These are phyloP conservation scores for Neoarius graeffei DNA, from an alignment of 2,113 vertebrate genomes.

Conservation along the genomic window DNA sequence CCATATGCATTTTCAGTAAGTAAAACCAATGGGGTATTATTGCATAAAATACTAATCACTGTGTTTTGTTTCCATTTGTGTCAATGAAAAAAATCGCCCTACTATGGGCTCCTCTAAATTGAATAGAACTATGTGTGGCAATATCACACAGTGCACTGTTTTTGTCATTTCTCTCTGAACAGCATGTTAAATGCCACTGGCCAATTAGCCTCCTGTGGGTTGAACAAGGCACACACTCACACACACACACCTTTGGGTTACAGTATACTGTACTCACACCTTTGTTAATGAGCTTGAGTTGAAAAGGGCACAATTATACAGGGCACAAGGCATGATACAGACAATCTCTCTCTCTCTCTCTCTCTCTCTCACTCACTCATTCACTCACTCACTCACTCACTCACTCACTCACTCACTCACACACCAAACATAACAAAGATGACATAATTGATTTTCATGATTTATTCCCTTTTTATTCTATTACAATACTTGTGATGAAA, in stretches of 20 bases:
- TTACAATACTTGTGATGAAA: background rate
- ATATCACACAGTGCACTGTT: constrained; percentile 28
- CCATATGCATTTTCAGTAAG: background rate
- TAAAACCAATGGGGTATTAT: background rate
- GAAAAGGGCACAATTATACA: constrained; percentile 7
- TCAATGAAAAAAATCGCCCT: background rate
- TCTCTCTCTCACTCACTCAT: too few relatives aligned
- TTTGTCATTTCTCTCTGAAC: constrained; percentile 15
- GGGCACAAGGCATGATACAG: background rate
- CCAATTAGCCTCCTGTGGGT: constrained; percentile 41
- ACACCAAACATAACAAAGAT: background rate
- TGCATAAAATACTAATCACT: background rate
- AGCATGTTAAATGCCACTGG: constrained; percentile 44
- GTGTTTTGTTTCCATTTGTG: background rate
- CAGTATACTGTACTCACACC: constrained; percentile 16
- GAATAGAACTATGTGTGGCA: constrained; percentile 21
- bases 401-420: too few relatives aligned
- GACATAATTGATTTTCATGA: background rate
- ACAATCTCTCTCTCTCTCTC: too few relatives aligned
- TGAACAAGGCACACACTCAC: constrained; percentile 7
- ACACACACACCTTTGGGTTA: background rate
- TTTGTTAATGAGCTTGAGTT: constrained; percentile 25
- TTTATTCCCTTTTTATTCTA: background rate
- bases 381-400: too few relatives aligned
- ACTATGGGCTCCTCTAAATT: background rate